These are phyloP conservation scores for Dinoponera quadriceps DNA, from an alignment of 1,140 invertebrate genomes.

Conservation along the genomic window DNA sequence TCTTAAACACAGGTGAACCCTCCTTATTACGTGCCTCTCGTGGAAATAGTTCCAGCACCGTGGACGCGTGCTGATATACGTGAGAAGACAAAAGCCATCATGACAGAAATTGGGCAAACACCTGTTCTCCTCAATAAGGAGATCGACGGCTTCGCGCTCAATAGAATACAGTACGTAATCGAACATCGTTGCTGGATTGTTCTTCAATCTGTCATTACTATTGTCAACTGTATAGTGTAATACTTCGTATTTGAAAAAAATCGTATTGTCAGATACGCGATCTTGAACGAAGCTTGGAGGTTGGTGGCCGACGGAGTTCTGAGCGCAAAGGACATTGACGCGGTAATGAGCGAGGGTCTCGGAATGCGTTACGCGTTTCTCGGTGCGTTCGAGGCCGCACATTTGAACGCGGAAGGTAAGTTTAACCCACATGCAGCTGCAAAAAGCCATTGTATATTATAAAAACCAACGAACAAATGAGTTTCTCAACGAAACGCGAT, in stretches of 20 bases:
- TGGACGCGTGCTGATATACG: conserved; percentile 93
- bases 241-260: conserved; percentile 6
- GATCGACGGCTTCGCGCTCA: conserved; percentile 96
- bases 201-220: not conserved
- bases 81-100: conserved; percentile 89
- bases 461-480: not conserved
- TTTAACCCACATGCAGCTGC: not conserved
- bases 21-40: conserved; percentile 97
- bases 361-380: conserved; percentile 98
- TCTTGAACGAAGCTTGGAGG: conserved; percentile 96
- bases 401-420: conserved; percentile 97
- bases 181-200: not conserved
- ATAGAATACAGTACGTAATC: conserved; percentile 93
- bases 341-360: conserved; percentile 97
- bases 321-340: conserved; percentile 95
- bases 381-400: conserved; percentile 96
- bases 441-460: not conserved
- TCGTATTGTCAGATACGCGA: conserved; percentile 90
- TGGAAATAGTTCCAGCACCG: conserved; percentile 97
- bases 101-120: conserved; percentile 95
- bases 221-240: conserved; percentile 17
- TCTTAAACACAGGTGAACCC: conserved; percentile 91
- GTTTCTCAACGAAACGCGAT: not conserved
- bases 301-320: conserved; percentile 94
- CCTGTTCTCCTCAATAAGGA: conserved; percentile 95